Conservation (phyloP, 2,113 vertebrate genomes). For the Nanorana parkeri region DNA sequence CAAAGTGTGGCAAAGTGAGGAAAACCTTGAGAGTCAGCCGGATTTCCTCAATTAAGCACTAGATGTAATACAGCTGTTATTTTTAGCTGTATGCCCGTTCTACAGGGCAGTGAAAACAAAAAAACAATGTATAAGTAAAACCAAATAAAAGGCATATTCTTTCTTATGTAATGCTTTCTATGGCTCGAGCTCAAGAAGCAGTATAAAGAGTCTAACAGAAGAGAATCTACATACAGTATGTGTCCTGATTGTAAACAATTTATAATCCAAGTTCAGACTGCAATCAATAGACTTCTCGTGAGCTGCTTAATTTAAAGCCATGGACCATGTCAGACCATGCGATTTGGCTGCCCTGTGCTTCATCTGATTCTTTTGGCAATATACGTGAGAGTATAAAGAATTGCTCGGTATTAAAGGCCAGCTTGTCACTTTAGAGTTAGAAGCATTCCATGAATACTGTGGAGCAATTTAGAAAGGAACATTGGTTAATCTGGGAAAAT, state of each 20-base stretch:
- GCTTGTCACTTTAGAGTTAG: slow-evolving; percentile 21
- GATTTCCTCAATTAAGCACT: slow-evolving; percentile 32
- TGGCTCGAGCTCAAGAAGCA: not conserved
- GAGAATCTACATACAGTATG: not conserved
- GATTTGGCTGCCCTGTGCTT: not conserved
- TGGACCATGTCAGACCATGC: not conserved
- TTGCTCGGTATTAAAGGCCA: slow-evolving; percentile 18
- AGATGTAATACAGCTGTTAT: slow-evolving; percentile 7
- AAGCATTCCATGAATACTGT: slow-evolving; percentile 18
- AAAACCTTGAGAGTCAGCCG: not conserved
- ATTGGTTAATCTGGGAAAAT: slow-evolving; percentile 35
- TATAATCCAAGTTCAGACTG: not conserved
- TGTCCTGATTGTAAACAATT: not conserved
- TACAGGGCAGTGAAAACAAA: not conserved
- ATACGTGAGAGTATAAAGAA: slow-evolving; percentile 7
- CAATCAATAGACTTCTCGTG: not conserved
- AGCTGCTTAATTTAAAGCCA: slow-evolving; percentile 19
- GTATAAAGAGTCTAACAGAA: not conserved
- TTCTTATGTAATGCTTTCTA: not conserved
- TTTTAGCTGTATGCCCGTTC: not conserved
- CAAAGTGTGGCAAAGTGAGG: no score
- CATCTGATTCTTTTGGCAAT: slow-evolving; percentile 22
- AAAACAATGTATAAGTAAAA: not conserved
- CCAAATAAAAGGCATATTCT: not conserved
- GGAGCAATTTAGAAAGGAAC: slow-evolving; percentile 14